Conservation (phyloP, 2,888 invertebrate genomes). For the Acholoe squamosa region DNA sequence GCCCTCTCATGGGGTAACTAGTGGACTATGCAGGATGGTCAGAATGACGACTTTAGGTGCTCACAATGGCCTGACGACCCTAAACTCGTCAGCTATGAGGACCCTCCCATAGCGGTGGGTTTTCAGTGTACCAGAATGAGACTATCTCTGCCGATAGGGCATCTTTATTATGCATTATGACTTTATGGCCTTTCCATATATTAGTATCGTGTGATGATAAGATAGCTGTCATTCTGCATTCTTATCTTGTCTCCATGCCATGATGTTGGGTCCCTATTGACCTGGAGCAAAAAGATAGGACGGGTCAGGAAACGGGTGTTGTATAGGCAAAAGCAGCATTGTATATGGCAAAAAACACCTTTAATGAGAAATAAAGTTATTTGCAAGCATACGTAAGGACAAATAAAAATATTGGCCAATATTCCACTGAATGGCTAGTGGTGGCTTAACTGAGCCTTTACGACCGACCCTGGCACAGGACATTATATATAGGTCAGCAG, state of each 20-base stretch:
- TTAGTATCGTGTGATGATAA: background rate
- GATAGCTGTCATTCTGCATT: background rate
- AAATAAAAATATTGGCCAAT: constrained; percentile 6
- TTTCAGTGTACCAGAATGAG: no score
- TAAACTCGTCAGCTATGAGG: no score
- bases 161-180: constrained; percentile 13
- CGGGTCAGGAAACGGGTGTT: no score
- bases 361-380: background rate
- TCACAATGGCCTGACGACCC: no score
- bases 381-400: background rate
- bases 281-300: no score
- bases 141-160: background rate
- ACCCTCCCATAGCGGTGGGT: no score
- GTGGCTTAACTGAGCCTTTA: no score
- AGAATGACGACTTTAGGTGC: no score
- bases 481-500: background rate
- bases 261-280: background rate
- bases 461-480: background rate
- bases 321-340: background rate
- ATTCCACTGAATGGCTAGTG: background rate
- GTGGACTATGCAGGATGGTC: no score
- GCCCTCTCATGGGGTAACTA: no score
- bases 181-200: constrained; percentile 24
- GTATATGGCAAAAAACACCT: background rate
- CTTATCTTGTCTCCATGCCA: background rate